Evolutionary conservation across 2,113 vertebrate species (phyloP).

Genomic region (Silurus glanis): DNA sequence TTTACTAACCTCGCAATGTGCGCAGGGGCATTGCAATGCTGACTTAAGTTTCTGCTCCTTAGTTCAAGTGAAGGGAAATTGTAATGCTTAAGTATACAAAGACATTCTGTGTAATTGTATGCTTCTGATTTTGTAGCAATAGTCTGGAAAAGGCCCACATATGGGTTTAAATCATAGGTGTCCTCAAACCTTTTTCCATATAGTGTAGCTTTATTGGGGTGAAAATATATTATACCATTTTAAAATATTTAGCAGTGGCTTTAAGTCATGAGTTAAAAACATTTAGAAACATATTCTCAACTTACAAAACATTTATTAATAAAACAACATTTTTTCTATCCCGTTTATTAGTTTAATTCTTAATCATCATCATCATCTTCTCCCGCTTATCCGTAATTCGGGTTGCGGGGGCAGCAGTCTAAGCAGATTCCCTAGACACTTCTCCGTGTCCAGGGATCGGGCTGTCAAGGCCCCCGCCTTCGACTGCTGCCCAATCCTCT

Average conservation of each 20-base stretch:
- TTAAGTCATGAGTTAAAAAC: too few species aligned
- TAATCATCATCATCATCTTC: too few species aligned
- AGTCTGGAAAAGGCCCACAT: neutral
- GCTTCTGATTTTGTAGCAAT: neutral
- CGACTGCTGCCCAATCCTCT: too few species aligned
- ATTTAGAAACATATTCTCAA: too few species aligned
- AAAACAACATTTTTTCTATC: neutral
- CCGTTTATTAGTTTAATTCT: conserved; percentile 12
- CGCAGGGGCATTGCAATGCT: too few species aligned
- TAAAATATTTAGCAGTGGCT: neutral
- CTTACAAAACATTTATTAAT: neutral
- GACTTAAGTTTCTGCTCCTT: neutral
- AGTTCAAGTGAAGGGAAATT: neutral
- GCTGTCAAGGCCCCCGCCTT: too few species aligned
- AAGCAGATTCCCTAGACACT: too few species aligned
- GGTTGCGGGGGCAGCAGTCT: too few species aligned
- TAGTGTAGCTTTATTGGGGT: neutral
- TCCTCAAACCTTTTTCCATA: neutral
- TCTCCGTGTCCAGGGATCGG: neutral
- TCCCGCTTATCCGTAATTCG: too few species aligned
- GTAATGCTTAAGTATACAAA: neutral
- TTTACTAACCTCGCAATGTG: neutral
- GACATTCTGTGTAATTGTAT: neutral
- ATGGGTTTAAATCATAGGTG: neutral
- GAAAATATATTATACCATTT: neutral